Conservation (phyloP, 2,888 invertebrate genomes). For the Chelonus formosanus region DNA sequence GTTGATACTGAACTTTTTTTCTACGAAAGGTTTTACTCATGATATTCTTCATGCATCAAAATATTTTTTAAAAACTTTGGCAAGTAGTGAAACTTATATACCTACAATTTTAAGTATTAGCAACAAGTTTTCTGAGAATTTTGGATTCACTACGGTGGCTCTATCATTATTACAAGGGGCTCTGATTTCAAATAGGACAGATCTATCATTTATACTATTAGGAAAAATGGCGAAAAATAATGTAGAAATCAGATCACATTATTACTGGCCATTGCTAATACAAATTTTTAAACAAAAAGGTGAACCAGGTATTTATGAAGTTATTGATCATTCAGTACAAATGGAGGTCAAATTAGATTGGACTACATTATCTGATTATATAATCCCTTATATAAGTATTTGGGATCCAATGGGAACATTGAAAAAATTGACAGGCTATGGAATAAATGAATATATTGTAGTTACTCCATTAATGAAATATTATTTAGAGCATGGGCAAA, state of each 20-base stretch:
- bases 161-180: conserved; percentile 64
- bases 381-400: conserved; percentile 69
- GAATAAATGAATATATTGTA: conserved; percentile 61
- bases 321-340: conserved; percentile 68
- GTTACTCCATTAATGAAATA: conserved; percentile 67
- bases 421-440: conserved; percentile 67
- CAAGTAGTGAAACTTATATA: conserved; percentile 66
- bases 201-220: conserved; percentile 66
- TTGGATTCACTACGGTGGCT: conserved; percentile 46
- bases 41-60: conserved; percentile 50
- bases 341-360: conserved; percentile 69
- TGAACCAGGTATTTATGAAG: conserved; percentile 69
- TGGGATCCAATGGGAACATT: conserved; percentile 67
- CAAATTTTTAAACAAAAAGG: conserved; percentile 67
- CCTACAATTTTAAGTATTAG: conserved; percentile 58
- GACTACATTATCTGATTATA: conserved; percentile 69
- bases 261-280: conserved; percentile 74
- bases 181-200: conserved; percentile 65
- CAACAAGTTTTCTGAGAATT: conserved; percentile 46
- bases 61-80: conserved; percentile 69
- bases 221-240: conserved; percentile 64
- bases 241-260: conserved; percentile 69
- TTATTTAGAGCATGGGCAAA: conserved; percentile 65
- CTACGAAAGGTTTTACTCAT: background rate
- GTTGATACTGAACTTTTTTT: conserved; percentile 64